These are phyloP conservation scores for Drosophila pallidifrons DNA, from an alignment of 1,140 invertebrate species.

Conservation along the genomic window DNA sequence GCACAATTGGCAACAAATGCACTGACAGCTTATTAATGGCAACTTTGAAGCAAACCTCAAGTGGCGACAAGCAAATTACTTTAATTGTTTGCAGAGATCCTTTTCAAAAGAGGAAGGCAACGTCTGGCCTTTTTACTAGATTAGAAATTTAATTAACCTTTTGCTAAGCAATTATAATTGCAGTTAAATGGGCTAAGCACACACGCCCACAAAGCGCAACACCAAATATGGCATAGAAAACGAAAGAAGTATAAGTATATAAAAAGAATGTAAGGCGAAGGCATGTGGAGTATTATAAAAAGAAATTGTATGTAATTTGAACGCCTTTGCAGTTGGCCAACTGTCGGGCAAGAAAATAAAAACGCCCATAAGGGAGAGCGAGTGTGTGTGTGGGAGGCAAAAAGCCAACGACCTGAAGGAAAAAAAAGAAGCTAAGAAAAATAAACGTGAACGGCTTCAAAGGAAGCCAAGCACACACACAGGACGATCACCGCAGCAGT, in stretches of 20 bases:
- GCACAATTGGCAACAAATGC: conserved; percentile 38
- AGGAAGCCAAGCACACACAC: conserved; percentile 37
- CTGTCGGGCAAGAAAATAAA: conserved; percentile 70
- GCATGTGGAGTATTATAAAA: conserved; percentile 38
- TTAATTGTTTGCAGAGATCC: not conserved
- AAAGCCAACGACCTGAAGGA: conserved; percentile 75
- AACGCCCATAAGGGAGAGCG: conserved; percentile 61
- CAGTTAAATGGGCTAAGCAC: conserved; percentile 35
- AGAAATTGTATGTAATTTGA: conserved; percentile 66
- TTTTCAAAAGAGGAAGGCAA: not conserved
- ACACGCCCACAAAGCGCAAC: conserved; percentile 3
- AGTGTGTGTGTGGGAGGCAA: conserved; percentile 45
- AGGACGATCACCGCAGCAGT: conserved; percentile 58
- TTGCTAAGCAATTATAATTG: conserved; percentile 68
- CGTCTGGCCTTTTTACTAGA: conserved; percentile 63
- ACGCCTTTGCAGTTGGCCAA: conserved; percentile 66
- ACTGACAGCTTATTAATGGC: conserved; percentile 28
- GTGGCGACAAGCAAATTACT: not conserved
- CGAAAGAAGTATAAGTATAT: conserved; percentile 7
- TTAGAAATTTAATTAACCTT: conserved; percentile 70
- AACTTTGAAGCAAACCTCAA: not conserved
- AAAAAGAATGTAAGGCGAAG: conserved; percentile 3
- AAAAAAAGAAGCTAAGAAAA: conserved; percentile 44
- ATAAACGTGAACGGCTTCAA: conserved; percentile 57
- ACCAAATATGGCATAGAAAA: not conserved